These are phyloP conservation scores for Sphecodes monilicornis DNA, from an alignment of 2,888 invertebrate species.

Conservation along the genomic window DNA sequence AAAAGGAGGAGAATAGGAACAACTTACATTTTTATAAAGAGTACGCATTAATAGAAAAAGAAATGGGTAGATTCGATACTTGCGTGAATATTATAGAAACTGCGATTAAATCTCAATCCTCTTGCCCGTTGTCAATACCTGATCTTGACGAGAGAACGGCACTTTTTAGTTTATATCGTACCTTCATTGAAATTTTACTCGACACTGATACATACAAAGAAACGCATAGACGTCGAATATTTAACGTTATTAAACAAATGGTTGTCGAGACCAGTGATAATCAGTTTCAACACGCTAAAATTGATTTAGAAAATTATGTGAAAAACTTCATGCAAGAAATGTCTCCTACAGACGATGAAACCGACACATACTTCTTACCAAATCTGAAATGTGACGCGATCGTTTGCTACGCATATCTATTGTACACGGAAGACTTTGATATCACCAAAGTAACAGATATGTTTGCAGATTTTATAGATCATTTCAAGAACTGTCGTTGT, in stretches of 20 bases:
- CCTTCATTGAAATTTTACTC: slow-evolving; percentile 80
- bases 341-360: slow-evolving; percentile 59
- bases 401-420: slow-evolving; percentile 85
- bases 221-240: slow-evolving; percentile 64
- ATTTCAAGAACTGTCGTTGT: slow-evolving; percentile 67
- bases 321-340: slow-evolving; percentile 67
- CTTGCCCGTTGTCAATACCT: slow-evolving; percentile 69
- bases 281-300: slow-evolving; percentile 66
- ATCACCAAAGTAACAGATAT: slow-evolving; percentile 68
- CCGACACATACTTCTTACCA: slow-evolving; percentile 84
- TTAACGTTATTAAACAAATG: slow-evolving; percentile 71
- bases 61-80: slow-evolving; percentile 84
- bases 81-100: slow-evolving; percentile 86
- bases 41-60: slow-evolving; percentile 87
- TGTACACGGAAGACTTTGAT: slow-evolving; percentile 81
- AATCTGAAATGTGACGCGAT: slow-evolving; percentile 85
- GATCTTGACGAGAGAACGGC: slow-evolving; percentile 79
- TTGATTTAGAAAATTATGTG: slow-evolving; percentile 72
- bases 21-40: slow-evolving; percentile 87
- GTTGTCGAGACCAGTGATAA: slow-evolving; percentile 57
- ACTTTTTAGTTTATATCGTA: slow-evolving; percentile 83
- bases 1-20: slow-evolving; percentile 85
- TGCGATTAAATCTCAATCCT: slow-evolving; percentile 82
- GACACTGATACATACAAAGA: slow-evolving; percentile 67
- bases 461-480: slow-evolving; percentile 75